A percentile compares a stretch with the other conserved stretches of the same genome.
Conservation (phyloP, 2,888 invertebrate genomes). For the Salticus scenicus region DNA sequence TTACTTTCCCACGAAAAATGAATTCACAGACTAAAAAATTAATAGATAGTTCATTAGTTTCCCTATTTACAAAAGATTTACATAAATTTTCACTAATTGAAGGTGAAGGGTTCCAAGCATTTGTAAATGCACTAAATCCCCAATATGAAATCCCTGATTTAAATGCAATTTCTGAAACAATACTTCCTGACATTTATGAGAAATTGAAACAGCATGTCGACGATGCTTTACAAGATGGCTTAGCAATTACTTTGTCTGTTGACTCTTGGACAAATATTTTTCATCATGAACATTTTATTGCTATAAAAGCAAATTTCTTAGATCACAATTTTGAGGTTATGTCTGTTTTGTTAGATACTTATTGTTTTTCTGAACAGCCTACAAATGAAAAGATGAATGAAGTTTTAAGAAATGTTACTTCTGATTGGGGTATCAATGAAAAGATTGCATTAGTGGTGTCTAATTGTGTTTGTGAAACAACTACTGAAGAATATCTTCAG, state of each 20-base stretch:
- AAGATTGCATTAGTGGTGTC: neutral
- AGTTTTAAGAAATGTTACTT: neutral
- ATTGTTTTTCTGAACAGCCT: neutral
- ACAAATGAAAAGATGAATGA: neutral
- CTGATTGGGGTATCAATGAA: neutral
- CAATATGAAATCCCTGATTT: conserved; percentile 1
- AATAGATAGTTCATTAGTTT: neutral
- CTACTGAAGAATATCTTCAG: neutral
- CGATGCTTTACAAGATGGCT: conserved; percentile 1
- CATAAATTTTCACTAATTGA: neutral
- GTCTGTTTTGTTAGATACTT: neutral
- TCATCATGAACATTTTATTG: neutral
- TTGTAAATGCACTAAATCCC: neutral
- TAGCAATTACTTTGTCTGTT: neutral
- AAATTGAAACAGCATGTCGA: neutral
- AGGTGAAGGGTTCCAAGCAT: neutral
- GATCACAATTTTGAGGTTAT: neutral
- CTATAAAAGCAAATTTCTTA: neutral
- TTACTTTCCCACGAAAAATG: neutral
- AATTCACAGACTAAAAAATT: neutral
- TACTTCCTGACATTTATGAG: neutral
- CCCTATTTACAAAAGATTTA: neutral
- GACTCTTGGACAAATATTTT: neutral
- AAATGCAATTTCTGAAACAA: neutral
- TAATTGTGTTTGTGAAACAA: neutral